phyloP scores from a whole-genome alignment of 2,797 vertebrate genomes.

The Pseudomugil gertrudae region DNA sequence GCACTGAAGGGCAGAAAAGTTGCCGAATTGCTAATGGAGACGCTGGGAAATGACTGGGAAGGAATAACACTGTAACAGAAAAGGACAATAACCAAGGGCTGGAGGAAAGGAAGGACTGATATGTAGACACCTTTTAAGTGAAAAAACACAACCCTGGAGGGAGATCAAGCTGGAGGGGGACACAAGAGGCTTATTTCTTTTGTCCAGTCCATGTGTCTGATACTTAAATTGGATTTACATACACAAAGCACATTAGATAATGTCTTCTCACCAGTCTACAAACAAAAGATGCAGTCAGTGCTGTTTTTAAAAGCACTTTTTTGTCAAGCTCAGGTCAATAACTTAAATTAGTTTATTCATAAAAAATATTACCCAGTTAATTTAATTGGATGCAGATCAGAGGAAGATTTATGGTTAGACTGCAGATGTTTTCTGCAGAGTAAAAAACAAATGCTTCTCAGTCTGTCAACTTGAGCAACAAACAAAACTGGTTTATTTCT shows the following conservation, averaged over 20 bases:
- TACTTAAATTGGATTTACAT: slow-evolving; percentile 1
- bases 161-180: slow-evolving; percentile 14
- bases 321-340: neutral
- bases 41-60: slow-evolving; percentile 24
- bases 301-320: neutral
- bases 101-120: slow-evolving; percentile 2
- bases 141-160: slow-evolving; percentile 11
- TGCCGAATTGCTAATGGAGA: slow-evolving; percentile 37
- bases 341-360: neutral
- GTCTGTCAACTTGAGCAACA: neutral
- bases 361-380: neutral
- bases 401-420: neutral
- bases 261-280: neutral
- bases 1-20: slow-evolving; percentile 32
- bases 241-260: neutral
- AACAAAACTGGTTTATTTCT: no score
- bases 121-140: slow-evolving; percentile 15
- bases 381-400: neutral
- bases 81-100: slow-evolving; percentile 1
- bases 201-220: slow-evolving; percentile 9
- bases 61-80: slow-evolving; percentile 31
- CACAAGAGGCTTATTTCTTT: slow-evolving; percentile 13
- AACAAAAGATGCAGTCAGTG: neutral
- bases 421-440: neutral
- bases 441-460: slow-evolving; percentile 1